Conservation (phyloP, 2,113 vertebrate genomes). For the Myrmecobius fasciatus region DNA sequence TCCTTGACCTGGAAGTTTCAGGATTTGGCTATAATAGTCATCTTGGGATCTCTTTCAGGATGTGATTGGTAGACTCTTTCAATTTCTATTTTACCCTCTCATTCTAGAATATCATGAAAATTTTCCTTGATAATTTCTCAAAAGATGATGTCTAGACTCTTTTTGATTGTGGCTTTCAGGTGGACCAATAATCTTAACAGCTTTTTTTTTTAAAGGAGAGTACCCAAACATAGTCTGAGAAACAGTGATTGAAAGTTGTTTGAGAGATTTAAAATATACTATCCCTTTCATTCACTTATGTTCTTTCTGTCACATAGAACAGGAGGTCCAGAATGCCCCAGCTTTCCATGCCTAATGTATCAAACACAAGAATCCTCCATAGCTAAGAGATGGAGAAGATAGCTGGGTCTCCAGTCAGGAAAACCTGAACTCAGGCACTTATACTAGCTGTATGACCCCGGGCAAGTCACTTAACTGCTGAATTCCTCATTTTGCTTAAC, state of each 20-base stretch:
- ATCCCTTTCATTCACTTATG: background rate
- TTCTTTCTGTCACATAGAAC: background rate
- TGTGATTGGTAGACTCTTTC: no score
- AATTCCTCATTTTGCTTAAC: background rate
- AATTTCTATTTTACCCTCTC: no score
- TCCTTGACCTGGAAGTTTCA: no score
- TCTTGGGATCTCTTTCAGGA: no score
- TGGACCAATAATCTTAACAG: no score
- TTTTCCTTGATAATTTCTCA: no score
- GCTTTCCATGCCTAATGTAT: background rate
- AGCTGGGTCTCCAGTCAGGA: background rate
- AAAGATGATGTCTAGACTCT: no score
- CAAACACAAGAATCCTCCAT: background rate
- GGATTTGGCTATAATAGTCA: no score
- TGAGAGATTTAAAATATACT: background rate
- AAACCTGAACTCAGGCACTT: background rate
- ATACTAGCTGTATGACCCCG: background rate
- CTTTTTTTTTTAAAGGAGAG: background rate
- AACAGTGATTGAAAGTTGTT: background rate
- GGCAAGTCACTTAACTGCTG: background rate
- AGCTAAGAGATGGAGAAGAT: background rate
- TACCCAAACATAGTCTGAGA: background rate
- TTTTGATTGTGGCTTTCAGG: no score
- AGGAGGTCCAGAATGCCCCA: background rate
- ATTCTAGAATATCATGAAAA: no score